phyloP scores from a whole-genome alignment of 1,140 invertebrate genomes.

The Bursaphelenchus mucronatus region DNA sequence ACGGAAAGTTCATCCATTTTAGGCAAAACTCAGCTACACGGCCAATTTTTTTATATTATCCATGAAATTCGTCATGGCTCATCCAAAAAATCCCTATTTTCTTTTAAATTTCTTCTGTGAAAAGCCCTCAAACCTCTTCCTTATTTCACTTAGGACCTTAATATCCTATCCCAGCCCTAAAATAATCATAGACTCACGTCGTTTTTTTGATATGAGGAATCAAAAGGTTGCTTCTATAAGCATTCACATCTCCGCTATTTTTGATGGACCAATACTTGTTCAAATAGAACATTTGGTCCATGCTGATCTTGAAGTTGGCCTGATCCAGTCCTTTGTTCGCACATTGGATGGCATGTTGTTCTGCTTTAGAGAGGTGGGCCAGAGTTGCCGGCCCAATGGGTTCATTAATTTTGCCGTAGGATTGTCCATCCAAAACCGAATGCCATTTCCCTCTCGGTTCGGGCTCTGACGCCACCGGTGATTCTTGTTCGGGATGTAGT shows the following conservation, averaged over 20 bases:
- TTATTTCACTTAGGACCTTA: not conserved
- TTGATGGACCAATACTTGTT: slow-evolving; percentile 9
- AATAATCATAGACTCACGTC: too few species aligned
- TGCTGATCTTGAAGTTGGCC: slow-evolving; percentile 3
- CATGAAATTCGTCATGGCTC: not conserved
- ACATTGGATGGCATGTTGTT: not conserved
- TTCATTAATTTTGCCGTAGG: too few species aligned
- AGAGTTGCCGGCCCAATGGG: not conserved
- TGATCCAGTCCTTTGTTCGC: not conserved
- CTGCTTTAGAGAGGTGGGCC: not conserved
- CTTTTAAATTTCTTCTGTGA: not conserved
- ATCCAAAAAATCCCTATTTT: not conserved
- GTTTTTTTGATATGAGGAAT: not conserved
- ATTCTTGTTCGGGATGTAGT: too few species aligned
- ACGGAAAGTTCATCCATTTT: too few species aligned
- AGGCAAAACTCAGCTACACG: not conserved
- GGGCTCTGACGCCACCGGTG: too few species aligned
- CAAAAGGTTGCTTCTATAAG: not conserved
- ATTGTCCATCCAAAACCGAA: too few species aligned
- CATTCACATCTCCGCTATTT: slow-evolving; percentile 5
- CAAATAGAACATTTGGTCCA: slow-evolving; percentile 1
- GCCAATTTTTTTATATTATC: slow-evolving; percentile 1
- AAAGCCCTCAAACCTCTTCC: not conserved
- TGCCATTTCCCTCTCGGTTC: too few species aligned
- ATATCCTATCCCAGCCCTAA: not conserved